These are phyloP conservation scores for Anser cygnoides DNA, from an alignment of 2,113 vertebrate species.

Conservation along the genomic window DNA sequence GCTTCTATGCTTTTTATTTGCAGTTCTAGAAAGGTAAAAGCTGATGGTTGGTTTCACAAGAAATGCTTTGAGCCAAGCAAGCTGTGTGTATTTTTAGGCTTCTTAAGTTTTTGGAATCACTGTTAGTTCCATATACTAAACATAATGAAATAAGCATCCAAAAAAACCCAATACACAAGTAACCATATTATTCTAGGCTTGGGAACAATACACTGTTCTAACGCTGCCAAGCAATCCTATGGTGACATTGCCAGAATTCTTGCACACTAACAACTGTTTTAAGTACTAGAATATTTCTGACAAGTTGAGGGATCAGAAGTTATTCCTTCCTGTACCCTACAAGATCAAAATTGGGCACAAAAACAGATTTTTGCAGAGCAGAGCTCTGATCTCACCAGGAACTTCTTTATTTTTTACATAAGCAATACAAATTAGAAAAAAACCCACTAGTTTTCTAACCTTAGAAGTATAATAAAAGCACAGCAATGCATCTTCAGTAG, in stretches of 20 bases:
- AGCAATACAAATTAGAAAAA: neutral
- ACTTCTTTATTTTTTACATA: neutral
- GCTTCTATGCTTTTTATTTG: too few species aligned
- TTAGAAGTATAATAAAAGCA: neutral
- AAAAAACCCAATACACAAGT: neutral
- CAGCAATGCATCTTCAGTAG: neutral
- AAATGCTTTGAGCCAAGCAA: neutral
- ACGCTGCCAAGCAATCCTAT: neutral
- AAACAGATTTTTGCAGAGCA: neutral
- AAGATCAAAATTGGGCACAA: neutral
- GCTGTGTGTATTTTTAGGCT: neutral
- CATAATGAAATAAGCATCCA: neutral
- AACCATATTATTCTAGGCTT: constrained; percentile 17
- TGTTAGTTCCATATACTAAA: neutral
- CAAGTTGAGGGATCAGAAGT: neutral
- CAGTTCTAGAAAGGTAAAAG: neutral
- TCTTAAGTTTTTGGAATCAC: neutral
- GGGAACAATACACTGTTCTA: neutral
- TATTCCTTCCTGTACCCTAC: neutral
- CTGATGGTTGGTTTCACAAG: neutral
- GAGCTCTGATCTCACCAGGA: neutral
- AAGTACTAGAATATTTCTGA: neutral
- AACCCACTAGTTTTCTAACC: neutral
- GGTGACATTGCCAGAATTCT: neutral
- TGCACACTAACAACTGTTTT: neutral